Percentiles rank a stretch among this genome's conserved stretches.
phyloP scores from a whole-genome alignment of 2,113 vertebrate genomes.

The Laticauda colubrina region DNA sequence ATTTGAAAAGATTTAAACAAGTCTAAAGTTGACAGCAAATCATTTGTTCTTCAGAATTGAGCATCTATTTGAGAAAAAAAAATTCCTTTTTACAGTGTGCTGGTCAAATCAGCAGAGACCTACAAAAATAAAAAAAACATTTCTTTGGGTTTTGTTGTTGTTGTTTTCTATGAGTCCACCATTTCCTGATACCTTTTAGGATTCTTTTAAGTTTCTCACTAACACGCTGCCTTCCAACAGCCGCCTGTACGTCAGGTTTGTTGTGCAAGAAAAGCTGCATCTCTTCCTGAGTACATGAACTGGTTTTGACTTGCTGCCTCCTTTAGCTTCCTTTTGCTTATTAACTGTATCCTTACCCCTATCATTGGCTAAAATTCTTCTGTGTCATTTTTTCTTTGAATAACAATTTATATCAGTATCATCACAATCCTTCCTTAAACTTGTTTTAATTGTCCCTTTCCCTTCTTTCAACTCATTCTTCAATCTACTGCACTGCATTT shows the following conservation, averaged over 20 bases:
- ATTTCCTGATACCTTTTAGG: not conserved
- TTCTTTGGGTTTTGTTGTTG: not conserved
- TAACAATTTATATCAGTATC: not conserved
- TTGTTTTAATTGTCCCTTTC: not conserved
- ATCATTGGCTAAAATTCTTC: not conserved
- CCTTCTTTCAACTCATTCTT: not conserved
- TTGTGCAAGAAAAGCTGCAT: not conserved
- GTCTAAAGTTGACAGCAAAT: not conserved
- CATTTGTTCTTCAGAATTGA: not conserved
- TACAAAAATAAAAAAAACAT: not conserved
- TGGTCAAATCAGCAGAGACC: not conserved
- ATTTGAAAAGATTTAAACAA: not conserved
- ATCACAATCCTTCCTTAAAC: not conserved
- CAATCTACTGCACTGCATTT: not conserved
- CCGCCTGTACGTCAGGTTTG: not conserved
- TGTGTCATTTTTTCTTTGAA: not conserved
- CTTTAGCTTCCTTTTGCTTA: not conserved
- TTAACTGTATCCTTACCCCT: not conserved
- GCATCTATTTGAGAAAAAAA: not conserved
- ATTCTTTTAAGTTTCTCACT: not conserved
- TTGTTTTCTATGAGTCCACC: not conserved
- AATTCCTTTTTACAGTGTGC: not conserved
- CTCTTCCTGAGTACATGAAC: not conserved
- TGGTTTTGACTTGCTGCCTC: not conserved
- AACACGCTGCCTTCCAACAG: not conserved